Base-by-base conservation (phyloP, 92 coral and sea anemone genomes). In the Umimayanthus kanabou region DNA sequence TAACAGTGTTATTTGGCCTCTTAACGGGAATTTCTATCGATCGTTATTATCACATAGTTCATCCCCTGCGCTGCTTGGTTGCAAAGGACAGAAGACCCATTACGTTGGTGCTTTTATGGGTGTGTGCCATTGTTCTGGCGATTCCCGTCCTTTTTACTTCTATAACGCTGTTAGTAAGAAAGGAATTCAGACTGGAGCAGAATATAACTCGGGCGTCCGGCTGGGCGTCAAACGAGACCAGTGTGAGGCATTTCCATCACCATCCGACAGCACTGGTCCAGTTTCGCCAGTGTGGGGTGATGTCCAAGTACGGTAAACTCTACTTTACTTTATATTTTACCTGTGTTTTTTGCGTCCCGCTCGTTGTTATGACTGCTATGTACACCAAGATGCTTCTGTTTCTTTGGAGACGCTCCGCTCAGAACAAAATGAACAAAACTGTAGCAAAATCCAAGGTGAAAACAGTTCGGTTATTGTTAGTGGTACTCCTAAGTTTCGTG, bases 381-480 rank as follows among this genome's bases (percentile, higher is more conserved):
- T 81, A 81, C 39, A 25, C 76, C n/a, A 81, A 81, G 29, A 81
- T 81, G 85, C 39, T 81, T 64, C 58, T 81, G 58, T 81, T 81
- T 81, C 76, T 81, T 20, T 66, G 85, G 85, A 81, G 55, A 42
- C 75, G 85, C 39, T 81, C 85, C 4, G 42, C 76, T 15, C 85
- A 25, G 74, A 81, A 81, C 85, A 81, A 39, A 81, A 65, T 81
- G 76, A 66, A 66, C 85, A 81, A 81, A 81, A 76, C 42, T 16
- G 30, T 65, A 23, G 61, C 85, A 42, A 81, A 45, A 11, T 81
- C 85, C 8, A 81, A 81, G 40, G 15, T 81, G 76, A 81, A 81
- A 39, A 69, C 76, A 65, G 37, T 81, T 11, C 85, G 85, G 30
- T 13, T 81, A 29, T n/a, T 81, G 76, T 9, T 81, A 42, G 85